Evolutionary conservation across 2,113 vertebrate genomes (phyloP).

Genomic region (Rhinogobius similis): DNA sequence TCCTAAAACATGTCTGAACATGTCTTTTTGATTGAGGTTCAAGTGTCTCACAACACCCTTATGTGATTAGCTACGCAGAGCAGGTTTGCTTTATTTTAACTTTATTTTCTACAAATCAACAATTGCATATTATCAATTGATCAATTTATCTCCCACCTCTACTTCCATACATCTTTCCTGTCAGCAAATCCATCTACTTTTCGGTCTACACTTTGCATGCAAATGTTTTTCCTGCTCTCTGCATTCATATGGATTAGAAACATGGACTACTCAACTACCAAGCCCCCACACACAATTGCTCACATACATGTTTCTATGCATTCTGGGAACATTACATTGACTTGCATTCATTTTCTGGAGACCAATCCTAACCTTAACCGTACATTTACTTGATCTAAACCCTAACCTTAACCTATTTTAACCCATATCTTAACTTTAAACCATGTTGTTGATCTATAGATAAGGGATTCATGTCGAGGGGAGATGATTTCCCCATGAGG

Average conservation of each 20-base stretch:
- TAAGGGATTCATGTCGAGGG: not conserved
- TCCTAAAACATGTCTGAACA: too few relatives aligned
- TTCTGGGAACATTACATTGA: not conserved
- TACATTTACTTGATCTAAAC: not conserved
- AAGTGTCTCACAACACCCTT: too few relatives aligned
- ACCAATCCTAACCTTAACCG: not conserved
- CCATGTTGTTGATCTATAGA: not conserved
- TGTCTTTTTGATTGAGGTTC: too few relatives aligned
- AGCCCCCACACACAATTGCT: slow-evolving; percentile 29
- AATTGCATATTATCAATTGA: too few relatives aligned
- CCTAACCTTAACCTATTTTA: not conserved
- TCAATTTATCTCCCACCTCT: not conserved
- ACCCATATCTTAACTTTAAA: not conserved
- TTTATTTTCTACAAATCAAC: too few relatives aligned
- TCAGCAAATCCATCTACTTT: not conserved
- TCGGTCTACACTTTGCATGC: not conserved
- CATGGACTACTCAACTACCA: slow-evolving; percentile 21
- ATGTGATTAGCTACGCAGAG: too few relatives aligned
- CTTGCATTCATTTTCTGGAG: not conserved
- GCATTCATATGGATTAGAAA: slow-evolving; percentile 21
- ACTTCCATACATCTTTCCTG: not conserved
- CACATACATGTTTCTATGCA: too few relatives aligned
- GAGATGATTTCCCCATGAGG: not conserved
- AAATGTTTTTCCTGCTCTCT: not conserved
- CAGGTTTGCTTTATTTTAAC: not conserved